Evolutionary conservation across 35 echinoderm and acorn worm species (phyloP).

Genomic region (Chiridota heheva): DNA sequence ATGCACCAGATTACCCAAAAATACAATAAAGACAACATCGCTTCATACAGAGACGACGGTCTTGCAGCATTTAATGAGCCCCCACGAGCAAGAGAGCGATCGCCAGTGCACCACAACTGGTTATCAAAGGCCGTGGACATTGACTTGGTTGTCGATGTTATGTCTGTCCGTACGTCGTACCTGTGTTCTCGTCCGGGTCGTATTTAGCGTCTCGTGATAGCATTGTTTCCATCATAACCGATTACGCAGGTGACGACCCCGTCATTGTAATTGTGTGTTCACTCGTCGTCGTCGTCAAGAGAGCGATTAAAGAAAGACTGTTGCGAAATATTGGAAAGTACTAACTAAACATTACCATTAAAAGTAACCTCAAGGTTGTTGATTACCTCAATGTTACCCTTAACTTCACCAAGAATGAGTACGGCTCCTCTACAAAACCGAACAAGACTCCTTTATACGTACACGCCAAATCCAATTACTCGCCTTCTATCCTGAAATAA

Average conservation of each 20-base stretch:
- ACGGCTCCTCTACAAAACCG: no score
- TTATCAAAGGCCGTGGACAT: no score
- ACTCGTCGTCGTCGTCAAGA: no score
- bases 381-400: slow-evolving; percentile 12
- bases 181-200: no score
- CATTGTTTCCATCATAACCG: no score
- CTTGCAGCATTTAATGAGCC: neutral
- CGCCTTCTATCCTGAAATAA: neutral
- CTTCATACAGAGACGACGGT: slow-evolving; percentile 30
- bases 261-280: no score
- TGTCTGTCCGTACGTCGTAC: no score
- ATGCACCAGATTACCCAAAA: slow-evolving; percentile 1
- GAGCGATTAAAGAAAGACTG: neutral
- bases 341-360: slow-evolving; percentile 18
- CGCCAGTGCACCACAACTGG: no score
- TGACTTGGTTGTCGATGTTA: no score
- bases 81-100: neutral
- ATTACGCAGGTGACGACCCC: no score
- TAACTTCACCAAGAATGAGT: neutral
- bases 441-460: neutral
- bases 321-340: slow-evolving; percentile 1
- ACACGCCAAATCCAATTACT: slow-evolving; percentile 14
- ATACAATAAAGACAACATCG: slow-evolving; percentile 17
- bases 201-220: no score
- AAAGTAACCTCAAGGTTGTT: neutral